Percentiles rank a stretch among this genome's conserved stretches.
These are phyloP conservation scores for Pelecanus crispus DNA, from an alignment of 2,113 vertebrate genomes.

Conservation along the genomic window DNA sequence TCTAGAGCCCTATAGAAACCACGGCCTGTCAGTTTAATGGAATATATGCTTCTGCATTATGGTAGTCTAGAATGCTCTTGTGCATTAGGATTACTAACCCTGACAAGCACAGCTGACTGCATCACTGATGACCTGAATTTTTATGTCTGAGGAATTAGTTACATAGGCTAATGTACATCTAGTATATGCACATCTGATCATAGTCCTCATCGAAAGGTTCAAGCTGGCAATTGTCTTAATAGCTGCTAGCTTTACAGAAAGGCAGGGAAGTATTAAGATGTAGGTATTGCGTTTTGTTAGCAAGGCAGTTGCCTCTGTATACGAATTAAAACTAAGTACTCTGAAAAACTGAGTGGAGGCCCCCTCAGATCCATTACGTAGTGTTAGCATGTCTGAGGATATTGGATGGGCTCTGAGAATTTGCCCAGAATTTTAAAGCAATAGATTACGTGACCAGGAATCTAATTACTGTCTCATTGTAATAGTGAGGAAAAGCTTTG, in stretches of 20 bases:
- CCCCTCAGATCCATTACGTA: neutral
- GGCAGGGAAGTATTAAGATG: neutral
- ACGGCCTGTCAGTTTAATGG: neutral
- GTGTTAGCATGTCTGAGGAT: neutral
- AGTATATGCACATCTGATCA: neutral
- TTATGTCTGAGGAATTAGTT: neutral
- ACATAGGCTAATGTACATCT: neutral
- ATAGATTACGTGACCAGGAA: neutral
- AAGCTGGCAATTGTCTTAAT: neutral
- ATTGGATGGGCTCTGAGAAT: neutral
- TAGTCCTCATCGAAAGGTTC: neutral
- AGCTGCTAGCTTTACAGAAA: neutral
- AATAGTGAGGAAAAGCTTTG: neutral
- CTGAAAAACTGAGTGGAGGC: neutral
- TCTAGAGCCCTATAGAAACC: neutral
- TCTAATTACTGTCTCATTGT: neutral
- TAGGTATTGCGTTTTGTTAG: neutral
- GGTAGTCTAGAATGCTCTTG: neutral
- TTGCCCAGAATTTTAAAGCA: neutral
- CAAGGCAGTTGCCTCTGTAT: neutral
- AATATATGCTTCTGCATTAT: neutral
- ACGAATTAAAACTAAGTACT: neutral
- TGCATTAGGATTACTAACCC: neutral
- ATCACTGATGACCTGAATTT: neutral
- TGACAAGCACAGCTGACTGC: neutral